These are phyloP conservation scores for Globodera rostochiensis DNA, from an alignment of 1,140 invertebrate species.

Conservation along the genomic window DNA sequence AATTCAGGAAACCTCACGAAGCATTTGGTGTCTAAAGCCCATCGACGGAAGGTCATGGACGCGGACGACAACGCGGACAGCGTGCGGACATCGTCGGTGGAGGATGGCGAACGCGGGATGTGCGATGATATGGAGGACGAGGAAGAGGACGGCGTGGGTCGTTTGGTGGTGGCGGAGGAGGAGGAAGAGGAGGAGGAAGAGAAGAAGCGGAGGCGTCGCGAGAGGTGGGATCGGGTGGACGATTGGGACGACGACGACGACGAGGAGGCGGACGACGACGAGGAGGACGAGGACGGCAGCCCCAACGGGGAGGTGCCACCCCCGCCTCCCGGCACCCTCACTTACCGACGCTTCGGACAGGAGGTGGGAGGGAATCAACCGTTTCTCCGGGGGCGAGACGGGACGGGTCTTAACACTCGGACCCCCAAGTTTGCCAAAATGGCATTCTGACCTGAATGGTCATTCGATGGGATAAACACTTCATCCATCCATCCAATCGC, in stretches of 20 bases:
- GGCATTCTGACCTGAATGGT: too few species aligned
- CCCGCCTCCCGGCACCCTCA: constrained; percentile 39
- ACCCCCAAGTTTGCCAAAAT: too few species aligned
- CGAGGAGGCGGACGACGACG: constrained; percentile 38
- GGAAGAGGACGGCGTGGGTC: constrained; percentile 35
- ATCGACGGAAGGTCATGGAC: constrained; percentile 87
- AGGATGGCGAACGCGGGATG: constrained; percentile 26
- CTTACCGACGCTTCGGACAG: constrained; percentile 52
- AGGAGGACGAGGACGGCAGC: constrained; percentile 26
- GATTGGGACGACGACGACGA: constrained; percentile 58
- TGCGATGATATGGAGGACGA: constrained; percentile 20
- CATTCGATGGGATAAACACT: not conserved
- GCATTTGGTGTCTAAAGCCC: constrained; percentile 97
- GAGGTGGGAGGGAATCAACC: constrained; percentile 30
- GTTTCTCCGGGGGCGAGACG: not conserved
- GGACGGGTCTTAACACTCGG: not conserved
- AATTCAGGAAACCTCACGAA: constrained; percentile 86
- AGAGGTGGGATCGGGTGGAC: constrained; percentile 37
- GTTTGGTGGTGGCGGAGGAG: constrained; percentile 26
- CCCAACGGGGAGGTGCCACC: constrained; percentile 2
- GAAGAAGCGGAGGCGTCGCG: constrained; percentile 21
- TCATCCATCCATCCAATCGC: not conserved
- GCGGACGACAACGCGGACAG: constrained; percentile 17
- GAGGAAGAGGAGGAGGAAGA: constrained; percentile 22
- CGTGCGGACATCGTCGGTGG: not conserved